phyloP scores from a whole-genome alignment of 2,888 invertebrate genomes.

The Plagodis pulveraria region DNA sequence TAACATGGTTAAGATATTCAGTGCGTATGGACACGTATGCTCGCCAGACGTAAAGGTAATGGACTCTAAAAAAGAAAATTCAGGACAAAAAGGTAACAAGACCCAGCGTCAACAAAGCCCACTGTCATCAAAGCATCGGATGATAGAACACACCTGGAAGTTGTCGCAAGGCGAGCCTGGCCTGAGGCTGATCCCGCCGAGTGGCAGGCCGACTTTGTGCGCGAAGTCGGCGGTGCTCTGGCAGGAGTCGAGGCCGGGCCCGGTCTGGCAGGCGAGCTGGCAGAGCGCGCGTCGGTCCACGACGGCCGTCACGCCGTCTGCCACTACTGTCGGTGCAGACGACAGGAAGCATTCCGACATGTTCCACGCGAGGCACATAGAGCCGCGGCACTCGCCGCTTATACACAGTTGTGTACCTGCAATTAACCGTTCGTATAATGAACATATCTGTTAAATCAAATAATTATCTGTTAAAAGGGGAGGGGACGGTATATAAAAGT shows the following conservation, averaged over 20 bases:
- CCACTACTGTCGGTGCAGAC: slow-evolving; percentile 87
- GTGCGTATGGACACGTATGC: no score
- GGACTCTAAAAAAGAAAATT: no score
- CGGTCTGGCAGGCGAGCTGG: slow-evolving; percentile 98
- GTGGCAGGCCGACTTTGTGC: slow-evolving; percentile 86
- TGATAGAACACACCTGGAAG: slow-evolving; percentile 89
- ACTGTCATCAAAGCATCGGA: no score
- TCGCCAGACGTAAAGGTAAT: no score
- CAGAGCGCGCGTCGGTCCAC: slow-evolving; percentile 95
- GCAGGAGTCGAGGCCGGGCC: slow-evolving; percentile 89
- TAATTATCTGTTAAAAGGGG: no score
- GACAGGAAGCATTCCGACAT: slow-evolving; percentile 98
- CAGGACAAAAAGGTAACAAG: no score
- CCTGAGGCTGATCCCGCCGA: slow-evolving; percentile 93
- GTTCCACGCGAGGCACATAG: slow-evolving; percentile 97
- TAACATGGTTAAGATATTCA: no score
- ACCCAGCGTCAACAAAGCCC: no score
- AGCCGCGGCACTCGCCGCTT: slow-evolving; percentile 96
- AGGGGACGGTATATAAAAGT: no score
- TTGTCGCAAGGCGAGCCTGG: slow-evolving; percentile 99
- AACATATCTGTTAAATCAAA: no score
- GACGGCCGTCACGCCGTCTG: slow-evolving; percentile 81
- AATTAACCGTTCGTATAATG: background rate
- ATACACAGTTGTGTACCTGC: slow-evolving; percentile 91
- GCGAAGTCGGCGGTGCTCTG: slow-evolving; percentile 96